A percentile compares a stretch with the other conserved stretches of the same genome.
Conservation (phyloP, 2,797 vertebrate species). For the Enteromius mattozi region DNA sequence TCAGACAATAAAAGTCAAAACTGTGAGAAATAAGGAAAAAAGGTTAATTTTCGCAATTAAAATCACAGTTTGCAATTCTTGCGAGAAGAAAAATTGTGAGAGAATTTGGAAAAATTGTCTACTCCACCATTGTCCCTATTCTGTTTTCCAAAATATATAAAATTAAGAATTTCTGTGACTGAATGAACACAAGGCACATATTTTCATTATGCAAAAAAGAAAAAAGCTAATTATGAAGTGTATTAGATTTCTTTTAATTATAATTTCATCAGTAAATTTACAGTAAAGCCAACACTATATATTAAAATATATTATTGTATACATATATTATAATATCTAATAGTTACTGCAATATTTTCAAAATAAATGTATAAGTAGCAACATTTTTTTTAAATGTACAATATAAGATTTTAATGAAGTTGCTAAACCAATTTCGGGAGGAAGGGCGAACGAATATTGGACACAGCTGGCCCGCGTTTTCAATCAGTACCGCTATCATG, state of each 20-base stretch:
- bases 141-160: not conserved
- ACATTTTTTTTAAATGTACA: too few relatives aligned
- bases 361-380: not conserved
- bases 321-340: not conserved
- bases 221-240: not conserved
- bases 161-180: not conserved
- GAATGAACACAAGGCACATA: not conserved
- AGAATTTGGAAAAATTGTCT: not conserved
- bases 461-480: too few relatives aligned
- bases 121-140: not conserved
- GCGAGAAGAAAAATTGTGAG: not conserved
- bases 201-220: not conserved
- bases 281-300: not conserved
- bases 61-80: not conserved
- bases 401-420: too few relatives aligned
- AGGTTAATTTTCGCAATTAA: not conserved
- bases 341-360: not conserved
- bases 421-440: too few relatives aligned
- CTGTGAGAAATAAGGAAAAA: not conserved
- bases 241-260: not conserved
- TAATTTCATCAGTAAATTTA: not conserved
- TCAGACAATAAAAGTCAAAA: not conserved
- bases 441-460: too few relatives aligned
- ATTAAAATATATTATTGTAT: too few relatives aligned
- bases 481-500: too few relatives aligned